These are phyloP conservation scores for Ganaspis brasiliensis DNA, from an alignment of 2,888 invertebrate species.

Conservation along the genomic window DNA sequence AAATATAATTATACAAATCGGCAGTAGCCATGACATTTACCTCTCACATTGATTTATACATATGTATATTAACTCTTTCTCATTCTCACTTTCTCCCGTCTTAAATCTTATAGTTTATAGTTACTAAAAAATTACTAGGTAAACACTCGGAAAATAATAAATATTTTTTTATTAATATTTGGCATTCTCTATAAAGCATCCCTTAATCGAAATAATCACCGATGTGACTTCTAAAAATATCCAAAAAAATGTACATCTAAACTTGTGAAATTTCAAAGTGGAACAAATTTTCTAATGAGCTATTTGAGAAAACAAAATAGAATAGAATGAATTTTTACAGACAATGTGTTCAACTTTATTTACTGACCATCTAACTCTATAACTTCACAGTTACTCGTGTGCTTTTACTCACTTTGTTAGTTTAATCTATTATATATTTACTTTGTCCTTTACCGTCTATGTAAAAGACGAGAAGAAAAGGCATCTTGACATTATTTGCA, in stretches of 20 bases:
- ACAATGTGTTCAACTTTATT: no score
- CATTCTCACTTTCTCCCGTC: conserved; percentile 29
- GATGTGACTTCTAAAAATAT: no score
- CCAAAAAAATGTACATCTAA: no score
- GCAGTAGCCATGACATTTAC: conserved; percentile 20
- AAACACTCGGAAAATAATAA: no score
- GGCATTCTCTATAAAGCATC: no score
- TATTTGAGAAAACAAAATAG: no score
- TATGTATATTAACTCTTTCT: conserved; percentile 15
- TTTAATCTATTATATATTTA: conserved; percentile 31
- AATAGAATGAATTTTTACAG: neutral
- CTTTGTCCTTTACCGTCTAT: conserved; percentile 11
- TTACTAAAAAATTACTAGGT: neutral
- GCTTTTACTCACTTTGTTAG: conserved; percentile 15
- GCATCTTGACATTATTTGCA: conserved; percentile 5
- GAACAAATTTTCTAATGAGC: no score
- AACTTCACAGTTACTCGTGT: conserved; percentile 13
- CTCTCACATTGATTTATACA: conserved; percentile 18
- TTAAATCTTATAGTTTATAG: neutral
- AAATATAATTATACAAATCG: conserved; percentile 22
- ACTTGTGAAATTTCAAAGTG: no score
- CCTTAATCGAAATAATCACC: no score
- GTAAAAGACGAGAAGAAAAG: conserved; percentile 7
- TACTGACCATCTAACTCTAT: no score
- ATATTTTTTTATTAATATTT: no score